Conservation (phyloP, 2,888 invertebrate species). For the Pollenia amentaria region DNA sequence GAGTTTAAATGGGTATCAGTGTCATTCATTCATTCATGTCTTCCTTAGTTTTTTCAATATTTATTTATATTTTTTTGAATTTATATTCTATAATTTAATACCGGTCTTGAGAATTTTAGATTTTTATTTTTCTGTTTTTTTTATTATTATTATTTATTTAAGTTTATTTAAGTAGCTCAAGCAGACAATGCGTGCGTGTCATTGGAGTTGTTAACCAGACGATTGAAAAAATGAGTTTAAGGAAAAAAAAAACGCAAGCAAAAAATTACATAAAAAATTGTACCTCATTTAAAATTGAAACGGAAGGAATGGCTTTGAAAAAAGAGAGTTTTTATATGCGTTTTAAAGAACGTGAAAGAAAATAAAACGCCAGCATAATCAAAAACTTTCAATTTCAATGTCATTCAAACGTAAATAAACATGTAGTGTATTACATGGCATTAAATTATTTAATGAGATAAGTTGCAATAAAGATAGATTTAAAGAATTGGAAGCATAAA, state of each 20-base stretch:
- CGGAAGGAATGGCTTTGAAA: conserved; percentile 40
- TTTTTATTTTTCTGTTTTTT: conserved; percentile 8
- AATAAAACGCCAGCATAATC: conserved; percentile 56
- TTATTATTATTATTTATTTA: not conserved
- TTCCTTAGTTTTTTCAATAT: conserved; percentile 71
- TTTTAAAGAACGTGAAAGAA: conserved; percentile 34
- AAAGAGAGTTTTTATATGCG: conserved; percentile 55
- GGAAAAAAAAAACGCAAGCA: conserved; percentile 58
- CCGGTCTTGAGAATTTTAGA: conserved; percentile 70
- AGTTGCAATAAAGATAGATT: conserved; percentile 32
- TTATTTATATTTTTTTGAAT: conserved; percentile 77
- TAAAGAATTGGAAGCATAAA: conserved; percentile 4
- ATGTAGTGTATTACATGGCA: conserved; percentile 57
- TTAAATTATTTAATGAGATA: conserved; percentile 61
- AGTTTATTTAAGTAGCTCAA: conserved; percentile 41
- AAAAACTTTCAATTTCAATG: conserved; percentile 81
- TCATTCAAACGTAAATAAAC: conserved; percentile 79
- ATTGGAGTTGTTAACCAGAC: conserved; percentile 69
- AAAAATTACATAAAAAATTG: conserved; percentile 32
- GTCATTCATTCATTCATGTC: conserved; percentile 47
- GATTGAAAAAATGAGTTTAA: conserved; percentile 36
- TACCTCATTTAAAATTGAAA: conserved; percentile 44
- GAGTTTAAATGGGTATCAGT: not conserved
- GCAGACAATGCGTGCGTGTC: conserved; percentile 74
- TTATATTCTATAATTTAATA: conserved; percentile 75